These are phyloP conservation scores for Drosophila barbarae DNA, from an alignment of 2,888 invertebrate genomes.

Conservation along the genomic window DNA sequence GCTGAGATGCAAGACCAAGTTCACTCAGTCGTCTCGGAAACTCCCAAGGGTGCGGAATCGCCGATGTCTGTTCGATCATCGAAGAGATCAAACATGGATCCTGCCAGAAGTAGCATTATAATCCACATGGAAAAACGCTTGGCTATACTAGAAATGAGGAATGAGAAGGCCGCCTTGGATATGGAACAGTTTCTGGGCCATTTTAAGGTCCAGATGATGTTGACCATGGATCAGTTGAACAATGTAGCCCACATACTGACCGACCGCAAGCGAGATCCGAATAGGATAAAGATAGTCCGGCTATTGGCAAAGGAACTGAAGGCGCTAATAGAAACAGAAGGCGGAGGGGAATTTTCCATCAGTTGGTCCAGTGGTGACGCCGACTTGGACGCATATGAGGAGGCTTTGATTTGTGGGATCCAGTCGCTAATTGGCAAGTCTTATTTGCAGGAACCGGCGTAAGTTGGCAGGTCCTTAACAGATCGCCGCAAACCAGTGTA, in stretches of 20 bases:
- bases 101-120: conserved; percentile 34
- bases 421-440: too few species aligned
- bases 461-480: too few species aligned
- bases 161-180: conserved; percentile 50
- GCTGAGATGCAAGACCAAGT: too few species aligned
- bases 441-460: too few species aligned
- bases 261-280: conserved; percentile 53
- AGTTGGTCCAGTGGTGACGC: conserved; percentile 59
- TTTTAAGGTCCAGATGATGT: conserved; percentile 60
- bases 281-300: conserved; percentile 48
- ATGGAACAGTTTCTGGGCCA: conserved; percentile 40
- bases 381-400: conserved; percentile 31
- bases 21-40: background rate
- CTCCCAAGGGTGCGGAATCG: background rate
- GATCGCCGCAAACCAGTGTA: too few species aligned
- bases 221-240: conserved; percentile 68
- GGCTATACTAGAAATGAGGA: conserved; percentile 50
- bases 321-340: conserved; percentile 44
- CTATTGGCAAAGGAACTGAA: conserved; percentile 53
- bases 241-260: conserved; percentile 61
- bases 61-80: conserved; percentile 2
- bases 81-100: background rate
- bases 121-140: conserved; percentile 54
- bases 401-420: conserved; percentile 4
- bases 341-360: conserved; percentile 43